A percentile compares a stretch with the other conserved stretches of the same genome.
phyloP scores from a whole-genome alignment of 37 sponge, comb jelly and placozoan species.

The Lycopodina hypogea region DNA sequence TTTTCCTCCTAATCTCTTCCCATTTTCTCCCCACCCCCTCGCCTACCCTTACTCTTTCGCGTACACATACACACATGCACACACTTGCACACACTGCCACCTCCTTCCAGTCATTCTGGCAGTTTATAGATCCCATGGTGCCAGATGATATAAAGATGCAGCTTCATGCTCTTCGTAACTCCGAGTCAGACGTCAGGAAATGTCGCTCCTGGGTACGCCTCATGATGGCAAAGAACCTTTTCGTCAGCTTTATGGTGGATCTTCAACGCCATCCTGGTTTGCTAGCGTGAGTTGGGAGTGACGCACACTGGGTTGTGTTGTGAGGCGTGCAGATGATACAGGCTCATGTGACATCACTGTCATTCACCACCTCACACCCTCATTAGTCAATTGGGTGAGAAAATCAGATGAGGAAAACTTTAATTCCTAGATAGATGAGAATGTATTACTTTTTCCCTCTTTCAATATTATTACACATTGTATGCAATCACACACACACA shows the following conservation, averaged over 20 bases:
- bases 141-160: conserved; percentile 61
- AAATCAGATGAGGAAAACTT: no score
- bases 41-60: background rate
- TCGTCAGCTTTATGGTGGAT: conserved; percentile 45
- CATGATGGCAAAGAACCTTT: conserved; percentile 30
- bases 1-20: no score
- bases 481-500: no score
- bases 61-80: no score
- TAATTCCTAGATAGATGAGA: no score
- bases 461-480: no score
- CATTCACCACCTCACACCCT: no score
- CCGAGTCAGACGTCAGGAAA: conserved; percentile 62
- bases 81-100: background rate
- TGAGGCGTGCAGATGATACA: no score
- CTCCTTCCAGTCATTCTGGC: conserved; percentile 66
- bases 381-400: no score
- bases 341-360: no score
- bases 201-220: conserved; percentile 67
- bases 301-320: no score
- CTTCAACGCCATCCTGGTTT: conserved; percentile 62
- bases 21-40: background rate
- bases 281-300: conserved; percentile 49
- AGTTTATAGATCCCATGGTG: conserved; percentile 51
- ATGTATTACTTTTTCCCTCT: no score
- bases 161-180: conserved; percentile 39